A percentile compares a stretch with the other conserved stretches of the same genome.
phyloP scores from a whole-genome alignment of 2,113 vertebrate species.

The Caracal caracal region DNA sequence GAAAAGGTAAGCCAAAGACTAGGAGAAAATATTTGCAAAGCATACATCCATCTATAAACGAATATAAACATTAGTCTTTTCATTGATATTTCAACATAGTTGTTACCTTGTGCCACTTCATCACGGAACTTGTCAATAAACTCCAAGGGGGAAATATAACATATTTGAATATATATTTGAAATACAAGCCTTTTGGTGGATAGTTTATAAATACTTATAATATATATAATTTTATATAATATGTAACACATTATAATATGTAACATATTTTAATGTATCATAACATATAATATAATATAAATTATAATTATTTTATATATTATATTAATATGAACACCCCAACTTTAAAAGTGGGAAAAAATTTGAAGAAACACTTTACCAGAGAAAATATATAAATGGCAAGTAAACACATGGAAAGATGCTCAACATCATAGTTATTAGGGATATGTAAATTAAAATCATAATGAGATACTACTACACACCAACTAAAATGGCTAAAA shows the following conservation, averaged over 20 bases:
- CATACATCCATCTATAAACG: not conserved
- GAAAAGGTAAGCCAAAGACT: not conserved
- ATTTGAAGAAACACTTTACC: not conserved
- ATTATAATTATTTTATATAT: not conserved
- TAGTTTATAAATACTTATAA: not conserved
- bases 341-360: not conserved
- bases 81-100: conserved; percentile 66
- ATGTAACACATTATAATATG: not conserved
- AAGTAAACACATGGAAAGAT: conserved; percentile 9
- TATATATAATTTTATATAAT: not conserved
- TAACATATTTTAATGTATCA: not conserved
- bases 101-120: conserved; percentile 75
- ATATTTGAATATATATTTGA: conserved; percentile 1
- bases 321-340: not conserved
- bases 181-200: not conserved
- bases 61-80: conserved; percentile 77
- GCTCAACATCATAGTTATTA: conserved; percentile 12
- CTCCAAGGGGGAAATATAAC: not conserved
- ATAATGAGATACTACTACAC: not conserved
- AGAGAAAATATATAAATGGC: not conserved
- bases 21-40: conserved; percentile 31
- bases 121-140: conserved; percentile 57
- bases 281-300: not conserved
- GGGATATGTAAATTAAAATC: conserved; percentile 13
- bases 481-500: not conserved